A percentile compares a stretch with the other conserved stretches of the same genome.
phyloP scores from a whole-genome alignment of 2,113 vertebrate genomes.

The Eidolon helvum region DNA sequence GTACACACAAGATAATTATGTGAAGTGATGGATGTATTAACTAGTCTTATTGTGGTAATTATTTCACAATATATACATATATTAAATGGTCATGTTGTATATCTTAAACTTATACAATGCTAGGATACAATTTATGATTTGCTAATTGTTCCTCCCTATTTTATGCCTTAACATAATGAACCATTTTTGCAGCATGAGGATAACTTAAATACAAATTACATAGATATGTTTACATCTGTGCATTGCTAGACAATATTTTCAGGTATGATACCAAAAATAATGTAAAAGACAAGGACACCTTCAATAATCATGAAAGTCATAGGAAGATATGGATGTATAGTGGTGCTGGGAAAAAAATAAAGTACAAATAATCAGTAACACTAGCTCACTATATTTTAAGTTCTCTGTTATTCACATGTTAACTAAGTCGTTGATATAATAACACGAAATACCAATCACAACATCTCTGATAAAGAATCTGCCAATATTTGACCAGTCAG shows the following conservation, averaged over 20 bases:
- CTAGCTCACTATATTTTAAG: background rate
- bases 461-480: background rate
- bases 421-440: background rate
- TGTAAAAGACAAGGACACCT: background rate
- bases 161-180: background rate
- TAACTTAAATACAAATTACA: background rate
- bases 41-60: background rate
- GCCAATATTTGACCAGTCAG: background rate
- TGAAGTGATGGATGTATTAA: background rate
- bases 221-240: background rate
- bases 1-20: background rate
- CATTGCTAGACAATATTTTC: background rate
- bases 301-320: background rate
- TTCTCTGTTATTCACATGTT: background rate
- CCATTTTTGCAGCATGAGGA: background rate
- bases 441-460: background rate
- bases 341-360: too few relatives aligned
- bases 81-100: background rate
- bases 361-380: background rate
- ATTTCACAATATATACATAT: background rate
- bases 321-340: too few relatives aligned
- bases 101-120: background rate
- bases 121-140: background rate
- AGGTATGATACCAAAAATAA: background rate
- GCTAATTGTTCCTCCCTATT: background rate